phyloP scores from a whole-genome alignment of 2,888 invertebrate species.

The Platycnemis pennipes region DNA sequence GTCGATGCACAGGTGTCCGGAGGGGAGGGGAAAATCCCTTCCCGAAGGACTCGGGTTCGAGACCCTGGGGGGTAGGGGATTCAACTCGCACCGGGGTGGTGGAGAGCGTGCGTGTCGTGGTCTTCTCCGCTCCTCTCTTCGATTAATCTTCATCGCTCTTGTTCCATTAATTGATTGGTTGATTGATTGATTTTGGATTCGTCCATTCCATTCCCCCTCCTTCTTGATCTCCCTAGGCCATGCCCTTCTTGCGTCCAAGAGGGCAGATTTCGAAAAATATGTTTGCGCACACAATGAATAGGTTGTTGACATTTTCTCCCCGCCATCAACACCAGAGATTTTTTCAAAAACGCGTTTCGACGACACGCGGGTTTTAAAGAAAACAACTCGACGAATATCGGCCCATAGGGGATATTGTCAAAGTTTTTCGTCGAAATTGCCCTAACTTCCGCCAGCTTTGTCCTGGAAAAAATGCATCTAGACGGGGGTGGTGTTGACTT shows the following conservation, averaged over 20 bases:
- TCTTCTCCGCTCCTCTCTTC: not conserved
- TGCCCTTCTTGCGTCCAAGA: not conserved
- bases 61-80: slow-evolving; percentile 18
- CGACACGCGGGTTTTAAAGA: not conserved
- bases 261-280: not conserved
- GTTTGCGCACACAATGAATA: not conserved
- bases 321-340: not conserved
- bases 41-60: slow-evolving; percentile 44
- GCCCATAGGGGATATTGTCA: not conserved
- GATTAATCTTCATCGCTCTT: not conserved
- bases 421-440: not conserved
- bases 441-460: slow-evolving; percentile 6
- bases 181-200: slow-evolving; percentile 36
- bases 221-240: not conserved
- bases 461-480: not conserved
- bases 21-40: not conserved
- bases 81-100: not conserved
- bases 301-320: not conserved
- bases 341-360: not conserved
- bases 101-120: not conserved
- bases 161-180: slow-evolving; percentile 10
- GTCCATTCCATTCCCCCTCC: not conserved
- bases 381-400: not conserved
- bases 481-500: not conserved
- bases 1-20: slow-evolving; percentile 65